A percentile compares a stretch with the other conserved stretches of the same genome.
phyloP scores from a whole-genome alignment of 2,888 invertebrate genomes.

The Xestia ashworthii region DNA sequence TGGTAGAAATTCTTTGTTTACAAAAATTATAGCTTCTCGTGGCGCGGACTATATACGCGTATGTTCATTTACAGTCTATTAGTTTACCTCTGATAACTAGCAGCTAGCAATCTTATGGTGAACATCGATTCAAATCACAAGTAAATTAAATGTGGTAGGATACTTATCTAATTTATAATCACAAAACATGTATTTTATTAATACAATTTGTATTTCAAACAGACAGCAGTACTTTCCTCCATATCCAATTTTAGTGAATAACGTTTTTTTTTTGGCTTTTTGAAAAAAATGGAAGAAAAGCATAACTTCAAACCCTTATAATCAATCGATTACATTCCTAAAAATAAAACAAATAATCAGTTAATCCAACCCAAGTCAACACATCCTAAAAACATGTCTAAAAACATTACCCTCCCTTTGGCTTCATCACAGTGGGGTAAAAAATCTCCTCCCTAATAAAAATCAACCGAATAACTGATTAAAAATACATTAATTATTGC shows the following conservation, averaged over 20 bases:
- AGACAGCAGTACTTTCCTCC: neutral
- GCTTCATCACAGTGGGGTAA: neutral
- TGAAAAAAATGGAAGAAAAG: conserved; percentile 19
- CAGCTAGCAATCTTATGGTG: neutral
- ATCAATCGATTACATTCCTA: neutral
- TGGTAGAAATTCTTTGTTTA: no score
- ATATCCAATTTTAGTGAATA: neutral
- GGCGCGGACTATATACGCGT: neutral
- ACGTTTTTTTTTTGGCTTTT: neutral
- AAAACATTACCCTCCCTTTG: neutral
- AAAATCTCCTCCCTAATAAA: neutral
- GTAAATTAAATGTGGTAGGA: neutral
- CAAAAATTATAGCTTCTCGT: no score
- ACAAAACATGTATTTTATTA: neutral
- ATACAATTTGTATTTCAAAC: neutral
- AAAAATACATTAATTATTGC: neutral
- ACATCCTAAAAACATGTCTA: neutral
- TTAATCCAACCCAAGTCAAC: neutral
- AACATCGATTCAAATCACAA: neutral
- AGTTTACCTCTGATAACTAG: neutral
- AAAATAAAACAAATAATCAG: neutral
- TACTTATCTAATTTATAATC: neutral
- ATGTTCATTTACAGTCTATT: neutral
- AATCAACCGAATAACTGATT: neutral
- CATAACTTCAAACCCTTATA: neutral